Conservation (phyloP, 2,113 vertebrate species). For the Catharus fuscescens region DNA sequence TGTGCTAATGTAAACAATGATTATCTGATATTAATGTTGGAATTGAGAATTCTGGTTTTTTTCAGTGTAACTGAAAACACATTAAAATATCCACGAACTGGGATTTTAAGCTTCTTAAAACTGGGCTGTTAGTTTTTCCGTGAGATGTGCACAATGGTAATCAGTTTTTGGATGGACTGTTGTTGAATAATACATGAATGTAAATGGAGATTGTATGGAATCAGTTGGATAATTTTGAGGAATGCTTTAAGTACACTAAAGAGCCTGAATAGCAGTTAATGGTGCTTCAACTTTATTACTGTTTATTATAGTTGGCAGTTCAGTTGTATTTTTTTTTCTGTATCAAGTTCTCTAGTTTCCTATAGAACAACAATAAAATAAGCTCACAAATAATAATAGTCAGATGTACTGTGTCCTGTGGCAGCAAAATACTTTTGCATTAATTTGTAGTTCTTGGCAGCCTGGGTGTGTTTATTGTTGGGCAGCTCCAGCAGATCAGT, state of each 20-base stretch:
- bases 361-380: slow-evolving; percentile 54
- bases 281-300: slow-evolving; percentile 66
- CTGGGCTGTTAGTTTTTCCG: slow-evolving; percentile 13
- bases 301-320: slow-evolving; percentile 60
- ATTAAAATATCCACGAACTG: background rate
- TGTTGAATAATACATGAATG: slow-evolving; percentile 67
- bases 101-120: slow-evolving; percentile 22
- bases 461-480: background rate
- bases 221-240: slow-evolving; percentile 61
- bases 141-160: slow-evolving; percentile 35
- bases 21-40: background rate
- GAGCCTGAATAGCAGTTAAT: slow-evolving; percentile 65
- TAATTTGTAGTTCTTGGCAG: background rate
- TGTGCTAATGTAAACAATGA: background rate
- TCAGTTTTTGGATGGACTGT: slow-evolving; percentile 49
- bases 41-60: background rate
- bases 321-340: slow-evolving; percentile 28
- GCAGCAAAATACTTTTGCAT: slow-evolving; percentile 8
- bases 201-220: slow-evolving; percentile 61
- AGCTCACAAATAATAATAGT: slow-evolving; percentile 42
- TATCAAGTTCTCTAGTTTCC: slow-evolving; percentile 20
- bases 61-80: background rate
- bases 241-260: slow-evolving; percentile 61
- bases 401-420: slow-evolving; percentile 28
- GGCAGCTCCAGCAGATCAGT: background rate